A percentile compares a stretch with the other conserved stretches of the same genome.
phyloP scores from a whole-genome alignment of 2,888 invertebrate species.

The Xestia ashworthii region DNA sequence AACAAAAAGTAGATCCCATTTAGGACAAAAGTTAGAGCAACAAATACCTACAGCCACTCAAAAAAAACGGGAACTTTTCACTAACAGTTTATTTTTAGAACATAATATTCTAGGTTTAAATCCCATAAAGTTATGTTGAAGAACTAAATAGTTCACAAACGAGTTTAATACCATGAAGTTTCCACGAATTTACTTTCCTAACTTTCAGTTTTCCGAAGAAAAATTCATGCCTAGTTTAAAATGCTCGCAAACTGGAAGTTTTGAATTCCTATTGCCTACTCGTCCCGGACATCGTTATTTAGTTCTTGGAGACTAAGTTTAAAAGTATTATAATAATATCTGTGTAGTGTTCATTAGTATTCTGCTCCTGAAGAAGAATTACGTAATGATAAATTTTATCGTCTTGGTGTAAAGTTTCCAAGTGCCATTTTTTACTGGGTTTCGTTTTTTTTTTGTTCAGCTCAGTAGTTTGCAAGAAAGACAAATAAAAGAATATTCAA shows the following conservation, averaged over 20 bases:
- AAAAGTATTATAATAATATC: conserved; percentile 33
- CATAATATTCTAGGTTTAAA: conserved; percentile 2
- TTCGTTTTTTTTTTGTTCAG: conserved; percentile 8
- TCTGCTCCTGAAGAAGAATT: conserved; percentile 5
- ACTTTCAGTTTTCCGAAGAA: conserved; percentile 31
- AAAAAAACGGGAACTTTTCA: background rate
- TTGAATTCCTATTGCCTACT: conserved; percentile 38
- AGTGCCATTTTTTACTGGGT: conserved; percentile 10
- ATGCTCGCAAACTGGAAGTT: conserved; percentile 53
- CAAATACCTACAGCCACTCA: too few relatives aligned
- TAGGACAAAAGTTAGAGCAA: conserved; percentile 2
- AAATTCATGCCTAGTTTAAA: conserved; percentile 48
- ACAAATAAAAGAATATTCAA: conserved; percentile 17
- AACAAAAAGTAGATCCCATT: background rate
- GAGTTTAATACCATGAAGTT: conserved; percentile 14
- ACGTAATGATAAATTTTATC: conserved; percentile 21
- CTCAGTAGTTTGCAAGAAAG: background rate
- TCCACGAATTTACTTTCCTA: conserved; percentile 7
- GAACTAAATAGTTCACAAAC: conserved; percentile 4
- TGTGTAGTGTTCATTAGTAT: conserved; percentile 26
- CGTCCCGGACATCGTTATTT: conserved; percentile 54
- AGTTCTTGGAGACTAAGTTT: conserved; percentile 50
- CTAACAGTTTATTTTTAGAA: background rate
- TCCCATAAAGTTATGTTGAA: background rate
- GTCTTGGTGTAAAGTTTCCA: conserved; percentile 18